Base-by-base conservation (phyloP, 2,113 vertebrate species). In the Lasiurus borealis region DNA sequence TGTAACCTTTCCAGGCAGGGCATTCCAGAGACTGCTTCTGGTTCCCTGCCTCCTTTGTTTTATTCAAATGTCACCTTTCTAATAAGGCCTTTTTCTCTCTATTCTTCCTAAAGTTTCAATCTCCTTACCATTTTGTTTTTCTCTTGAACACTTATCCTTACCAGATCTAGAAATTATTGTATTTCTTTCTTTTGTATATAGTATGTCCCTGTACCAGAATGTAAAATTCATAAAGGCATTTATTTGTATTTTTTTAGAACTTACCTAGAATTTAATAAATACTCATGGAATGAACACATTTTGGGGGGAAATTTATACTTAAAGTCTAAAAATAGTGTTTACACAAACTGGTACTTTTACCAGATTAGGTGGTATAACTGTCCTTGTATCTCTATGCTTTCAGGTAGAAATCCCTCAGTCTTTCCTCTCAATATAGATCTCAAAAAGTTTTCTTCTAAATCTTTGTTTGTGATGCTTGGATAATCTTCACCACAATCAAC, bases 241-340 rank as follows among this genome's bases (percentile, higher is more conserved):
- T 91, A 34, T 21, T 90, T 71, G 76, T 54, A 5, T 14, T 31
- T 93, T 94, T 59, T 46, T 19, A 92, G 4, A 36, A 34, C 12
- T 19, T 89, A 40, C 25, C 57, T 91, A 44, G 11, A 34, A 91
- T 31, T 83, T 78, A 75, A 29, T 85, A 66, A 95, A 48, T 91
- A 91, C 52, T 69, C 54, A 34, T 82, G 68, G 25, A 75, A 89
- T 31, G 23, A 84, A 69, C 34, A 5, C 23, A 86, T 93, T 76
- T 86, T 71, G 18, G 91, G 8, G 94, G 12, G 40, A 88, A 88
- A 84, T 75, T 48, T 31, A 75, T 25, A 73, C 91, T 86, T 92
- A 54, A 4, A 85, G 75, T 77, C 46, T 91, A 59, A 94, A 90
- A 85, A 21, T 29, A 64, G 6, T 27, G n/a, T 69, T 13, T 85